phyloP scores from a whole-genome alignment of 2,888 invertebrate species.

The Cecidostiba fungosa region DNA sequence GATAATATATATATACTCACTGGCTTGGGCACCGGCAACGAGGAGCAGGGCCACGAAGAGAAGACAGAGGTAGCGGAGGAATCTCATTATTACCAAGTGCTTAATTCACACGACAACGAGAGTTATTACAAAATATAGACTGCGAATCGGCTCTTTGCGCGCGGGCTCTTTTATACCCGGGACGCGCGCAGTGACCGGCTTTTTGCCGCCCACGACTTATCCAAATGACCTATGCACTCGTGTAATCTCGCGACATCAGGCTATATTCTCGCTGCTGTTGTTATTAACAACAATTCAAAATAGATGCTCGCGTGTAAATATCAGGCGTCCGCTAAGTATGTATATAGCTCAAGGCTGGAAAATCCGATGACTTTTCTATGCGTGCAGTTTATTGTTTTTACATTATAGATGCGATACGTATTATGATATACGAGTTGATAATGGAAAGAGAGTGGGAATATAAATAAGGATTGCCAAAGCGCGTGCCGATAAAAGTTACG shows the following conservation, averaged over 20 bases:
- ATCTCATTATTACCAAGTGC: constrained; percentile 60
- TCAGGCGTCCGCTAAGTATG: not conserved
- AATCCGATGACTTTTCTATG: not conserved
- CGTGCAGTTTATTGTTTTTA: no score
- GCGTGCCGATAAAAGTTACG: not conserved
- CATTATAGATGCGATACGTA: no score
- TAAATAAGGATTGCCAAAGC: not conserved
- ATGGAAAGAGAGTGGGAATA: not conserved
- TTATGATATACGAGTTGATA: no score
- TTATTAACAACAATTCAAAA: not conserved
- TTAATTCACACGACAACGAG: not conserved
- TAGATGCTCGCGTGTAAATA: no score
- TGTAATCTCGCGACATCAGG: not conserved
- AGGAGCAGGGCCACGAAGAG: constrained; percentile 64
- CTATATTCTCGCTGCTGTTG: not conserved
- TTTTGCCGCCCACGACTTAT: not conserved
- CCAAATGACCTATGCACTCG: constrained; percentile 49
- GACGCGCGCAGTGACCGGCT: not conserved
- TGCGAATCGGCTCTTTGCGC: not conserved
- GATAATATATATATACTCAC: constrained; percentile 60
- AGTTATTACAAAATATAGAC: not conserved
- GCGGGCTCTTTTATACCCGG: constrained; percentile 36
- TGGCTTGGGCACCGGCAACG: constrained; percentile 64
- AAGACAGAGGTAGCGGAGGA: constrained; percentile 65
- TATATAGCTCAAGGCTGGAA: not conserved